Conservation (phyloP, 2,888 invertebrate genomes). For the Allophyes oxyacanthae region DNA sequence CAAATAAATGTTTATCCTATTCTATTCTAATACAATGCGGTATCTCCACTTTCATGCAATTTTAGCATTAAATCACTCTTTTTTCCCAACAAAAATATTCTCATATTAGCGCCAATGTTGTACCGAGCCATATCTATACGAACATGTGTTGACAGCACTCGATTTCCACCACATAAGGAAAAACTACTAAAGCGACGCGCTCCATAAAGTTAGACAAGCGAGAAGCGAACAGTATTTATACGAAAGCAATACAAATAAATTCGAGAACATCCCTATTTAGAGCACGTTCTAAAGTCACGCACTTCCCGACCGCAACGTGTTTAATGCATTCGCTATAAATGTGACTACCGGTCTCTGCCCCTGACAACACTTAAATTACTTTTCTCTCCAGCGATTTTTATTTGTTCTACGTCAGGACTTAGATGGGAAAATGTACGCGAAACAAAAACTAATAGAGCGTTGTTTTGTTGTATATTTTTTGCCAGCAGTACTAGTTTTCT, state of each 20-base stretch:
- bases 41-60: too few species aligned
- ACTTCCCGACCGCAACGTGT: constrained; percentile 53
- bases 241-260: neutral
- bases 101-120: too few species aligned
- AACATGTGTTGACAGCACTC: too few species aligned
- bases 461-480: constrained; percentile 46
- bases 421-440: constrained; percentile 53
- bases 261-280: constrained; percentile 30
- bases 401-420: constrained; percentile 55
- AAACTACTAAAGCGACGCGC: too few species aligned
- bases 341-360: constrained; percentile 56
- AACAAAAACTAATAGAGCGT: constrained; percentile 56
- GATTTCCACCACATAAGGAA: too few species aligned
- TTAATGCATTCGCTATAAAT: constrained; percentile 68
- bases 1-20: too few species aligned
- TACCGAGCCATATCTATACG: too few species aligned
- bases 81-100: too few species aligned
- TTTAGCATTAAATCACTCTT: too few species aligned
- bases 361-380: constrained; percentile 69
- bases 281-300: constrained; percentile 52
- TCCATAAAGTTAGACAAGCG: too few species aligned
- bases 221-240: too few species aligned
- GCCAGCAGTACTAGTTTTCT: constrained; percentile 43
- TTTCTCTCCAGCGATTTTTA: constrained; percentile 58
- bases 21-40: too few species aligned